Evolutionary conservation across 2,888 invertebrate genomes (phyloP), one percentile per base, ranked within the genome.

Genomic region (Phengaris alcon): DNA sequence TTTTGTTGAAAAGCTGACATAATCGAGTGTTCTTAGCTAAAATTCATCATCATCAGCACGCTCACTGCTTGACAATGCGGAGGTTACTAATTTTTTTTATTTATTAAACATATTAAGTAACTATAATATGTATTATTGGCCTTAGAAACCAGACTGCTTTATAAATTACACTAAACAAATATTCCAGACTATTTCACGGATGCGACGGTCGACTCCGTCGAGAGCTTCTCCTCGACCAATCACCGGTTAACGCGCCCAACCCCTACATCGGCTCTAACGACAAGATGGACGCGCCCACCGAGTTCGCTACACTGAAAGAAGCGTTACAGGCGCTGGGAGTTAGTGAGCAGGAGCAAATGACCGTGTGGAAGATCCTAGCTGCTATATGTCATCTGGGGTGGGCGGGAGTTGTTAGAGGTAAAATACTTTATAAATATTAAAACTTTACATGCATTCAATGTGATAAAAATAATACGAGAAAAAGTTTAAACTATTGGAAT

Each of bases 381-480:
- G 97, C 98, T n/a, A 96, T 99, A 76, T 97, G 98, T 85, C 99
- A 99, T 90, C 90, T 99, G 79, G 98, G 98, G 13, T 96, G 97
- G 86, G 98, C 97, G 51, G 97, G 97, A 0, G 97, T 96, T 74
- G 95, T 95, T 0, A 96, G 96, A 94, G 95, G 96, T 96, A 22
- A 22, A 15, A 9, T 59, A 15, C 9, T 15, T 4, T 15, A 82
- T 55, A 35, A 22, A 35, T 35, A 3, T 2, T 2, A 35, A 35
- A 35, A 35, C 35, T 35, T 35, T 35, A 35, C 35, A 35, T 35
- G 35, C 35, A 35, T 35, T 35, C 3, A 35, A 35, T 35, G 35
- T 35, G 35, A 4, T 35, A 35, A 35, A 35, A 3, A 35, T 35
- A 35, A 2, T 35, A 35, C 4, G 4, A 35, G 35, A 3, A 35